These are phyloP conservation scores for Alces alces DNA, from an alignment of 2,113 vertebrate species.

Conservation along the genomic window DNA sequence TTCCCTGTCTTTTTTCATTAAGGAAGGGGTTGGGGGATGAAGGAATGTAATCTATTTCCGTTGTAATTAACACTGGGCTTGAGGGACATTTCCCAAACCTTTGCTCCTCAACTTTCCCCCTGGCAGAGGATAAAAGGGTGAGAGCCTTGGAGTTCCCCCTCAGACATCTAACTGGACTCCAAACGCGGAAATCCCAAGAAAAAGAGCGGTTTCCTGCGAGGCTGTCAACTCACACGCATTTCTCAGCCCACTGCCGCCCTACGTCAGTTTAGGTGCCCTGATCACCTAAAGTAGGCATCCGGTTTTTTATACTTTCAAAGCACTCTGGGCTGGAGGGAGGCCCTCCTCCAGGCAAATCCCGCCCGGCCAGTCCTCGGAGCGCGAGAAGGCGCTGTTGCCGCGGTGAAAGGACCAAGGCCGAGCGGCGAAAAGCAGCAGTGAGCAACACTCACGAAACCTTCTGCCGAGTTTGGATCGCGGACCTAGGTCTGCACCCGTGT, in stretches of 20 bases:
- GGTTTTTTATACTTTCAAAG: neutral
- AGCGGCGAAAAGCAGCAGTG: neutral
- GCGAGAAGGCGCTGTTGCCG: neutral
- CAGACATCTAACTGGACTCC: neutral
- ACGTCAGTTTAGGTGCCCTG: neutral
- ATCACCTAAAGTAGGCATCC: neutral
- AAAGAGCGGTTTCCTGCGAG: neutral
- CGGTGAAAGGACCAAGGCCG: neutral
- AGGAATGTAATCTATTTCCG: conserved; percentile 28
- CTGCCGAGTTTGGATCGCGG: neutral
- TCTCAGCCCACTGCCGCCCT: neutral
- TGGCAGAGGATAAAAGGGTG: neutral
- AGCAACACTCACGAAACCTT: neutral
- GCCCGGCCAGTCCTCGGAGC: neutral
- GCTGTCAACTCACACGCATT: neutral
- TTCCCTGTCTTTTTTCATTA: neutral
- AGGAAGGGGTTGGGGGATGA: neutral
- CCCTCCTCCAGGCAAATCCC: neutral
- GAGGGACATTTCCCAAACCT: neutral
- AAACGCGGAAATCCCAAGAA: neutral
- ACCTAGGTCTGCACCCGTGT: neutral
- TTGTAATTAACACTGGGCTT: conserved; percentile 18
- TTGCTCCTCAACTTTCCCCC: neutral
- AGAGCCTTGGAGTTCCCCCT: neutral
- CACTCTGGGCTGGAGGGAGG: neutral